Conservation (phyloP, 2,888 invertebrate species). For the Philopedon plagiatum region DNA sequence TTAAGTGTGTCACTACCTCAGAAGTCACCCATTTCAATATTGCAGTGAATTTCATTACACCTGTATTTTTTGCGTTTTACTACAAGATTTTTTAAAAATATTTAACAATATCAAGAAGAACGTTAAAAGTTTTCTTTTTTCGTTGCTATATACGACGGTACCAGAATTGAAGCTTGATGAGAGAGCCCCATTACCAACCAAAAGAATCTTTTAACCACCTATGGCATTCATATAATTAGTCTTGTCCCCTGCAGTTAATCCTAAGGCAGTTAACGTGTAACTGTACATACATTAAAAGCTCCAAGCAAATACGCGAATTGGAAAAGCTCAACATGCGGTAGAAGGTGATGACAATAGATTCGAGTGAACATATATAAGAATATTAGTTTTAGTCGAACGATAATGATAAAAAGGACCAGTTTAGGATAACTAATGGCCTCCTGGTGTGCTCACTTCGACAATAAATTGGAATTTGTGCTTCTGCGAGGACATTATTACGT, state of each 20-base stretch:
- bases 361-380: constrained; percentile 62
- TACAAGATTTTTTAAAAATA: too few relatives aligned
- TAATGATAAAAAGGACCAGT: constrained; percentile 66
- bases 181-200: too few relatives aligned
- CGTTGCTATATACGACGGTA: too few relatives aligned
- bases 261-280: constrained; percentile 28
- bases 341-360: constrained; percentile 58
- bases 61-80: too few relatives aligned
- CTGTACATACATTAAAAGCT: constrained; percentile 34
- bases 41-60: too few relatives aligned
- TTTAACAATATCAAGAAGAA: too few relatives aligned
- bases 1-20: too few relatives aligned
- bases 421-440: constrained; percentile 69
- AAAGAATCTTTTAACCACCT: constrained; percentile 14
- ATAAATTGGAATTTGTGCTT: constrained; percentile 58
- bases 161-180: too few relatives aligned
- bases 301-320: constrained; percentile 20
- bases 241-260: background rate
- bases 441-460: constrained; percentile 62
- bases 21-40: too few relatives aligned
- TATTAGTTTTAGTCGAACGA: constrained; percentile 67
- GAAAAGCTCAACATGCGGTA: constrained; percentile 48
- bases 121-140: too few relatives aligned
- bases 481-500: constrained; percentile 60
- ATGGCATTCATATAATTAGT: constrained; percentile 16